phyloP scores from a whole-genome alignment of 1,140 invertebrate species.

The Danaus plexippus region DNA sequence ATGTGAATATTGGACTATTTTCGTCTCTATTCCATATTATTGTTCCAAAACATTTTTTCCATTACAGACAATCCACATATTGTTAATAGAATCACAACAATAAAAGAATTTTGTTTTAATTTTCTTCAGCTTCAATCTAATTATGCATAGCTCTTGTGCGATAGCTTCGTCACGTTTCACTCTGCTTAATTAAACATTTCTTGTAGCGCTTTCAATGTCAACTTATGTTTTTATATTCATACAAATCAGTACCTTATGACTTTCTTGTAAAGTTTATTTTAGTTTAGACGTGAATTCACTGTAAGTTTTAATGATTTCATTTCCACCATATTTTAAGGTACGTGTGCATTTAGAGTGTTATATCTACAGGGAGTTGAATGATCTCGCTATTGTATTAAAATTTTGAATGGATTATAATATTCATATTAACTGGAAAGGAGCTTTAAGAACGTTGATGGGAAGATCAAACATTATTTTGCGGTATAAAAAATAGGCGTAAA shows the following conservation, averaged over 20 bases:
- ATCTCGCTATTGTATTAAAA: constrained; percentile 8
- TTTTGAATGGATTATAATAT: too few species aligned
- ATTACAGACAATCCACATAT: too few species aligned
- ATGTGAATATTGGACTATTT: too few species aligned
- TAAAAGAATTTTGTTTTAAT: constrained; percentile 17
- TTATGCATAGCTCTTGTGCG: constrained; percentile 25
- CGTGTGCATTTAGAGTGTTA: constrained; percentile 16
- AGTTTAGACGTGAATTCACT: not conserved
- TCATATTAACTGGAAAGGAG: too few species aligned
- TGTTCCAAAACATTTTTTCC: too few species aligned
- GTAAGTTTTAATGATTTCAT: constrained; percentile 31
- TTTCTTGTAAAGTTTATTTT: constrained; percentile 12
- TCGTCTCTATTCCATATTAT: too few species aligned
- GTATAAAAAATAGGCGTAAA: too few species aligned
- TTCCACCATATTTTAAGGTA: constrained; percentile 16
- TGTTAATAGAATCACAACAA: too few species aligned
- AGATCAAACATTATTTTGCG: too few species aligned
- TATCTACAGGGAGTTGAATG: constrained; percentile 12
- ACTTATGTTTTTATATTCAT: constrained; percentile 14
- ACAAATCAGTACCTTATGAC: constrained; percentile 16
- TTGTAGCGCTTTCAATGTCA: constrained; percentile 29
- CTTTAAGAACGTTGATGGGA: too few species aligned
- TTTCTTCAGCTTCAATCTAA: constrained; percentile 26
- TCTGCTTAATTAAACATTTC: constrained; percentile 44
- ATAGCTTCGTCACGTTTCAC: constrained; percentile 35